Base-by-base conservation (phyloP, 2,888 invertebrate genomes). In the Mechanitis messenoides region DNA sequence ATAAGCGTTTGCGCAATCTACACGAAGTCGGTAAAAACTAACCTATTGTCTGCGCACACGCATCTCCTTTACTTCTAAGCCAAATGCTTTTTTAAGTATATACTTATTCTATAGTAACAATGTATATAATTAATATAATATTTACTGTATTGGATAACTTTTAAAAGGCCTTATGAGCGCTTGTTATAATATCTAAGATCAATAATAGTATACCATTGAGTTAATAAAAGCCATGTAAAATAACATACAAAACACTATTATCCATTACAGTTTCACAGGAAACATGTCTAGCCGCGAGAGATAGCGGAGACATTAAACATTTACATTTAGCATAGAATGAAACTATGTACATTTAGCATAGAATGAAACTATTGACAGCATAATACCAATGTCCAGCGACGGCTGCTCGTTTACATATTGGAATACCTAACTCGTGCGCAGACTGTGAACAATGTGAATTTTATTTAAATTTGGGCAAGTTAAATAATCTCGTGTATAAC, bases 1-100 rank as follows among this genome's bases (percentile, higher is more conserved):
- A 66, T 59, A 60, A 61, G 65, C 59, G n/a, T 33, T 68, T 65
- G 59, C 61, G 58, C 63, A 68, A 66, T 45, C n/a, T 33, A 33
- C 53, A 56, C 56, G 42, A 42, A 2, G 9, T 50, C 50, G 31
- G 31, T 50, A 62, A 65, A 68, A 65, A 59, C 58, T 9, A 35
- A 53, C 42, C 63, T 53, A 62, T 66, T 68, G 65, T 68, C 57
- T 33, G 31, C 55, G 53, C 53, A 53, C 65, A 61, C 59, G 61
- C 57, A 56, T 35, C 35, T 35, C 6, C 6, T 5, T 35, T 35
- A 35, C 3, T 35, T 35, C 35, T 20, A 20, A 20, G 20, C 20
- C 20, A 20, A 20, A 20, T 20, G 20, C 20, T 20, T 20, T 20
- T 20, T 20, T 20, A 20, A 20, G 20, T 20, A 20, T 20, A 20